Base-by-base conservation (phyloP, 2,113 vertebrate species). In the Crocuta crocuta region DNA sequence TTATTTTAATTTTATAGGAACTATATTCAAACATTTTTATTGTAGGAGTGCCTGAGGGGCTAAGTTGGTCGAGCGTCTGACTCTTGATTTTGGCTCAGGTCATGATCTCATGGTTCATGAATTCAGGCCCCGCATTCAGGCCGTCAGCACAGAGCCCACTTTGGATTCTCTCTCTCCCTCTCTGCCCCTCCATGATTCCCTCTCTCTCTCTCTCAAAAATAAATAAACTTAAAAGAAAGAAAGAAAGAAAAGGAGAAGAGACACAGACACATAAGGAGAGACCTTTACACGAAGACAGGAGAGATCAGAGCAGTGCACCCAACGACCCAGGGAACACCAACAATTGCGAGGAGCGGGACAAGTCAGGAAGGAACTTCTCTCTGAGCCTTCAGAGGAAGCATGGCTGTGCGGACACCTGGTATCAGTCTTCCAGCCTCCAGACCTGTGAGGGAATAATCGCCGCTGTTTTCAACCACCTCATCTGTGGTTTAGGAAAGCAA, bases 1-100 rank as follows among this genome's bases (percentile, higher is more conserved):
- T 76, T 50, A 50, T n/a, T 90, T 96, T 80, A 53, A 71, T 81
- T 95, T 89, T 63, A 71, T 61, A 48, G 73, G 68, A 70, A 50
- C 28, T 17, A 28, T 55, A 33, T 39, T 7, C 71, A 63, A 48
- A 45, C 33, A 35, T 89, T 79, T 79, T 68, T 50, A 3, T 71
- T 55, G 17, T 19, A 19, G 17, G 17, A 17, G 16, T 10, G 23
- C 61, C 61, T 63, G 61, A 24, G 24, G 26, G 23, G 61, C 61
- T 63, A 8, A 26, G 61, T 63, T 24, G 61, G 61, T 63, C 10
- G 8, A 63, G 61, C 23, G 8, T 63, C 61, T 63, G 24, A 23
- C 23, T 55, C 55, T 4, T 55, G 55, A 21, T 55, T 26, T 63
- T 2, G 24, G 61, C 61, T 63, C 61, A 11, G 61, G 61, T 63